Conservation (phyloP, 2,113 vertebrate genomes). For the Apus apus region DNA sequence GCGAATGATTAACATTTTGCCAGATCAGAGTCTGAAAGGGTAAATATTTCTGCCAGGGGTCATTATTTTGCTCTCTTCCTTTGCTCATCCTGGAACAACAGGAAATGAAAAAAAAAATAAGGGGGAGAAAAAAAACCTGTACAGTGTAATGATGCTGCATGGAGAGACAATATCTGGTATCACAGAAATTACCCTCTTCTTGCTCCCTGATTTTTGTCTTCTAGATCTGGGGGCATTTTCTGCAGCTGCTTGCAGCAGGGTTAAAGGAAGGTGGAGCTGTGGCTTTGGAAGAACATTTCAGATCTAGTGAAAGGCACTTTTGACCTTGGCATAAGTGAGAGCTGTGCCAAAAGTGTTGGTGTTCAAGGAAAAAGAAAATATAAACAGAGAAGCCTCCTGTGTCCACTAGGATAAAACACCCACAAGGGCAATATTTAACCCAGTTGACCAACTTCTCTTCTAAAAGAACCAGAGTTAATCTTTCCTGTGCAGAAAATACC, state of each 20-base stretch:
- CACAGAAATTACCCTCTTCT: not conserved
- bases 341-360: not conserved
- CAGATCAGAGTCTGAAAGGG: not conserved
- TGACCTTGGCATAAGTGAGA: not conserved
- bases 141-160: not conserved
- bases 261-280: not conserved
- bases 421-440: not conserved
- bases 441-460: not conserved
- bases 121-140: not conserved
- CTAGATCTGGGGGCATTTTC: not conserved
- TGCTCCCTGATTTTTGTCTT: not conserved
- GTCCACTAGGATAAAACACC: not conserved
- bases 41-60: not conserved
- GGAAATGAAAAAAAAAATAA: not conserved
- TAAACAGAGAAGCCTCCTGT: not conserved
- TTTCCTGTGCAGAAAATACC: not conserved
- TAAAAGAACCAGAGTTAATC: not conserved
- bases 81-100: not conserved
- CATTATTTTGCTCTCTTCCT: not conserved
- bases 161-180: not conserved
- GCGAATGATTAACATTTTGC: rapidly evolving
- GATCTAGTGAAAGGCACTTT: not conserved
- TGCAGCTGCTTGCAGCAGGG: not conserved
- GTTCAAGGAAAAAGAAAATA: not conserved
- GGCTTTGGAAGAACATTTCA: not conserved